Conservation (phyloP, 2,113 vertebrate species). For the Probosciger aterrimus region DNA sequence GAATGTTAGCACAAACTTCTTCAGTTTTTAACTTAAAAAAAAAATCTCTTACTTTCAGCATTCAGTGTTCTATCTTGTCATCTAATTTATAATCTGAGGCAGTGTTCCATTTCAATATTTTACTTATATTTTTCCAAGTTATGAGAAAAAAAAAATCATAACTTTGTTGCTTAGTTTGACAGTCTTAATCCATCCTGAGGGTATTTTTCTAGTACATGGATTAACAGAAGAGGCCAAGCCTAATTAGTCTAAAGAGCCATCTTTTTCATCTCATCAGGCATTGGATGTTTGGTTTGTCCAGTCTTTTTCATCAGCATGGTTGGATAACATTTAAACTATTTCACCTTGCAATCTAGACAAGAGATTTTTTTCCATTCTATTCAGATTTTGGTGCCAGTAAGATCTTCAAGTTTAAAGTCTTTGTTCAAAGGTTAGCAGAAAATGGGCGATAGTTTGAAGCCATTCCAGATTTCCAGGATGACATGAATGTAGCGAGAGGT, state of each 20-base stretch:
- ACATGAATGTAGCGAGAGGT: accelerated
- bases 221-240: not conserved
- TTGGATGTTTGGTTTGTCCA: not conserved
- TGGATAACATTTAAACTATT: not conserved
- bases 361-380: not conserved
- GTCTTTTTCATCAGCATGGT: not conserved
- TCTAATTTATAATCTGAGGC: not conserved
- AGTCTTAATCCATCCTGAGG: not conserved
- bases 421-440: not conserved
- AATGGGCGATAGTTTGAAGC: not conserved
- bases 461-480: not conserved
- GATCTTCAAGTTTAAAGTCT: not conserved
- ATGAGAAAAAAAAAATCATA: not conserved
- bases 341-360: not conserved
- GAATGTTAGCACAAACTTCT: not conserved
- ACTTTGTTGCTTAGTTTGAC: not conserved
- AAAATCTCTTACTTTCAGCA: not conserved
- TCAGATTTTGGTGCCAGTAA: not conserved
- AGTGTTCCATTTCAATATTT: not conserved
- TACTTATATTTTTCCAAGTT: not conserved
- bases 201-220: not conserved
- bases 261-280: not conserved
- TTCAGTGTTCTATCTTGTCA: not conserved
- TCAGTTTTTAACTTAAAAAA: not conserved
- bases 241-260: not conserved